Evolutionary conservation across 2,797 vertebrate genomes (phyloP), one percentile per base, ranked within the genome.

Genomic region (Dromococcyx pavoninus): DNA sequence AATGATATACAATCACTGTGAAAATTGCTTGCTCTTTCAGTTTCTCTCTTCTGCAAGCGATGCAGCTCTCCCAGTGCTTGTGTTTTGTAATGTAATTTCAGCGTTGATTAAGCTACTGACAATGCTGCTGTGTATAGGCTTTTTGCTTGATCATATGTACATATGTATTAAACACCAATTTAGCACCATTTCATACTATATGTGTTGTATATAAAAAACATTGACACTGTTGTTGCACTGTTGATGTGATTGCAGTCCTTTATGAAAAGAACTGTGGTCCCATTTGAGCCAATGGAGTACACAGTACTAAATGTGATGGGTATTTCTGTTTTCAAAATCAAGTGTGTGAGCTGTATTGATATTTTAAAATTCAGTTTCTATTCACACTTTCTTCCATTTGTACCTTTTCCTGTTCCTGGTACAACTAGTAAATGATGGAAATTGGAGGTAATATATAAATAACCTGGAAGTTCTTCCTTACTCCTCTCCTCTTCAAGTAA

Each of bases 41-140:
- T 13, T 69, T 69, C 10, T 75, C 14, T 33, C 4, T 21, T 60
- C 24, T 57, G 37, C 54, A 17, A 5, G 56, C 80, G 56, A 5
- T 27, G 48, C 11, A 64, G 32, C 53, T 84, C 37, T 88, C 15
- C 39, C 39, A 10, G 13, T 1, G 17, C 44, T 35, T 16, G 22
- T 30, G 24, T 37, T 58, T 21, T 39, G 18, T 25, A 4, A 1
- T 53, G 24, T 30, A 33, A 56, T 73, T 62, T 66, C 56, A 74
- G 53, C 5, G 1, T 5, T 33, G 35, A 14, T 24, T 4, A 28
- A n/a, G 27, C 37, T 46, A 10, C 14, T 46, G 72, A 27, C 32
- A 0, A 0, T 43, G 22, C 24, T 15, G 13, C 21, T 80, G 16
- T 4, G 10, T 17, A 2, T 2, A 48, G n/a, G n/a, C 15, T 19